phyloP scores from a whole-genome alignment of 2,888 invertebrate species.

The Augochlorella aurata region DNA sequence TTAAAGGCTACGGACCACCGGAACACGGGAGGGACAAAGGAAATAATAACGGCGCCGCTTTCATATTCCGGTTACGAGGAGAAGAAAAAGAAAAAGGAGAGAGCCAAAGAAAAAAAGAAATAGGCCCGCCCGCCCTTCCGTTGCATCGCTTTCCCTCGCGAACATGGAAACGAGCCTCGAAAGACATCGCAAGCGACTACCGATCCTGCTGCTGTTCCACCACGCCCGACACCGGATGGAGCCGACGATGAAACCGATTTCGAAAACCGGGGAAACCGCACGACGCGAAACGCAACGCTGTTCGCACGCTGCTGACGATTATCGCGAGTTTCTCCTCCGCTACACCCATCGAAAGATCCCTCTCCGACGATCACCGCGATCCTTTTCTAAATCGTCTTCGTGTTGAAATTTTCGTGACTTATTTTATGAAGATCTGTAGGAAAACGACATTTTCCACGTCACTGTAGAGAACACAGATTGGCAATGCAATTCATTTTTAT shows the following conservation, averaged over 20 bases:
- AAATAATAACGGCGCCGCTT: conserved; percentile 54
- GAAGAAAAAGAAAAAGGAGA: conserved; percentile 17
- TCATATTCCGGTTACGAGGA: conserved; percentile 45
- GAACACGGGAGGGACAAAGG: conserved; percentile 60
- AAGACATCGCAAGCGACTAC: conserved; percentile 23
- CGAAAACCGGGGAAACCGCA: conserved; percentile 64
- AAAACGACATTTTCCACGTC: too few relatives aligned
- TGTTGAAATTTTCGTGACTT: too few relatives aligned
- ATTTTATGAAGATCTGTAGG: too few relatives aligned
- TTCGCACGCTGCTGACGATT: conserved; percentile 43
- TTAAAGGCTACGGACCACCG: conserved; percentile 60
- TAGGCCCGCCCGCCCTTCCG: conserved; percentile 35
- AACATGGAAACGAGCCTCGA: conserved; percentile 6
- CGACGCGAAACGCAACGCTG: conserved; percentile 54
- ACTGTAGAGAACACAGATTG: too few relatives aligned
- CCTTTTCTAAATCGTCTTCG: too few relatives aligned
- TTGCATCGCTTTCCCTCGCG: conserved; percentile 61
- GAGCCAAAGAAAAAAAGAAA: too few relatives aligned
- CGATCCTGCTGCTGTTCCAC: conserved; percentile 7
- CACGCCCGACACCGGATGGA: conserved; percentile 60
- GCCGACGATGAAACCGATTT: conserved; percentile 60
- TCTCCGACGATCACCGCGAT: not conserved
- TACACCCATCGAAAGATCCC: not conserved
- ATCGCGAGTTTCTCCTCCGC: conserved; percentile 59
- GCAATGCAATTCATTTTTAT: too few relatives aligned